Conservation (phyloP, 1,140 invertebrate species). For the Phenacoccus solenopsis region DNA sequence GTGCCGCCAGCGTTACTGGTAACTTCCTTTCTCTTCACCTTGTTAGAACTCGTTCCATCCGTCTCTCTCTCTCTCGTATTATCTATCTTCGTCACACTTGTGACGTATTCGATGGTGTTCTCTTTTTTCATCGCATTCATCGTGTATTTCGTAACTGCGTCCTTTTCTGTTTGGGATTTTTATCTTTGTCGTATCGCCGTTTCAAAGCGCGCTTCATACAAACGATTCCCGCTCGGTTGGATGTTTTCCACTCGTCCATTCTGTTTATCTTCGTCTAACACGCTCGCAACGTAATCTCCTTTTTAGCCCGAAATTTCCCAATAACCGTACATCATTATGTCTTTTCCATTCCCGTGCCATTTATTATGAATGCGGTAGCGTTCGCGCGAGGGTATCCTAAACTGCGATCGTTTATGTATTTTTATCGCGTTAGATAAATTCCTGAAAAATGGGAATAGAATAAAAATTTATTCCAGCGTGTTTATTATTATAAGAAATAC, state of each 20-base stretch:
- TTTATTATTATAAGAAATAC: too few species aligned
- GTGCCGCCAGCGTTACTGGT: neutral
- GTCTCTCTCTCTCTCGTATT: neutral
- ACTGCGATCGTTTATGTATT: too few species aligned
- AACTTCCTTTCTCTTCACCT: constrained; percentile 6
- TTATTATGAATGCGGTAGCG: constrained; percentile 4
- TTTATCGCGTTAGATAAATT: too few species aligned
- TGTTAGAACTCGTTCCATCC: neutral
- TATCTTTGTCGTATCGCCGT: neutral
- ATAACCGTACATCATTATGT: constrained; percentile 16
- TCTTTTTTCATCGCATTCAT: neutral
- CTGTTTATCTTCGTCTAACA: constrained; percentile 12
- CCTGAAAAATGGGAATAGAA: too few species aligned
- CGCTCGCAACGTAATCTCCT: neutral
- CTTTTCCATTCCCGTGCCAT: constrained; percentile 16
- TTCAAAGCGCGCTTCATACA: neutral
- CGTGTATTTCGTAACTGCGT: neutral
- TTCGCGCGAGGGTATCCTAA: neutral
- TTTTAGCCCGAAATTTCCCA: constrained; percentile 14
- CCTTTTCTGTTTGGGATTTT: neutral
- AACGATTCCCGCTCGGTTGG: neutral
- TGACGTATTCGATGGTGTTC: neutral
- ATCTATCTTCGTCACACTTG: neutral
- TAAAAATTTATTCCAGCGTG: too few species aligned
- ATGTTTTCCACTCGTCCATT: neutral